Conservation (phyloP, 1,140 invertebrate species). For the Listronotus oregonensis region DNA sequence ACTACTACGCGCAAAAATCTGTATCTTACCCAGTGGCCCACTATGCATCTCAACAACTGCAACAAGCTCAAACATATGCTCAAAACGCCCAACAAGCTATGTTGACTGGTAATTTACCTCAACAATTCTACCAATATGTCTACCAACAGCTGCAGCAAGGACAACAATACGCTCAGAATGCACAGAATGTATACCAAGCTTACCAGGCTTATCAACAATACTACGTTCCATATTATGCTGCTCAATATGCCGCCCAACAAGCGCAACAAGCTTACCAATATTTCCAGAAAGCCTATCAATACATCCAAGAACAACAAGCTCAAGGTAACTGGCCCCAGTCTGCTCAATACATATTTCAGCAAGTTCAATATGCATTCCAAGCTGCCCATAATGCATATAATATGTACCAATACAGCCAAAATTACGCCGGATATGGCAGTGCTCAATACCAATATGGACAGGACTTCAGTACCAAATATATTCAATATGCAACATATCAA, state of each 20-base stretch:
- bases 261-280: conserved; percentile 3
- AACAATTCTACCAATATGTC: conserved; percentile 6
- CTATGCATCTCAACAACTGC: conserved; percentile 1
- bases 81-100: not conserved
- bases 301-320: conserved; percentile 1
- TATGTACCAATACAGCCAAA: not conserved
- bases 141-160: conserved; percentile 5
- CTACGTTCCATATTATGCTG: conserved; percentile 1
- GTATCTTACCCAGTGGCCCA: not conserved
- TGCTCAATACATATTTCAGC: not conserved
- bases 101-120: not conserved
- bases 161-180: not conserved
- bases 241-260: not conserved
- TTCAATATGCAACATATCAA: not conserved
- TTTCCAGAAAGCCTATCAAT: conserved; percentile 15
- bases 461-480: not conserved
- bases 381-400: conserved; percentile 5
- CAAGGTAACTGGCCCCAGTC: not conserved
- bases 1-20: not conserved
- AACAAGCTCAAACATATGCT: conserved; percentile 4
- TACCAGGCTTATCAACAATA: conserved; percentile 5
- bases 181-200: not conserved
- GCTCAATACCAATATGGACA: not conserved
- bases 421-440: not conserved
- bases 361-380: not conserved